Conservation (phyloP, 1,140 invertebrate species). For the Ephestia elutella region DNA sequence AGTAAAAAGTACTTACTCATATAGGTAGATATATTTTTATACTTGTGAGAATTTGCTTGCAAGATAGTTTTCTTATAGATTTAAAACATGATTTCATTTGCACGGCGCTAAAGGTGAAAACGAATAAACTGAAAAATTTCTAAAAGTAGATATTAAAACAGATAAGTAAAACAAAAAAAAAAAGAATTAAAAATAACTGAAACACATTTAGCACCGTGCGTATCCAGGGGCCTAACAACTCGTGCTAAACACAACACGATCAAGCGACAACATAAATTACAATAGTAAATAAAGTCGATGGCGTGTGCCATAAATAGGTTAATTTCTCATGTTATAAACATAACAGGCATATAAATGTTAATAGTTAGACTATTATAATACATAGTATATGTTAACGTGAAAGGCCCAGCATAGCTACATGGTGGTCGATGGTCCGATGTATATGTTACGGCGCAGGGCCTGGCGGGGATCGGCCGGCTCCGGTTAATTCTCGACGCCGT, state of each 20-base stretch:
- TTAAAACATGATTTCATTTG: neutral
- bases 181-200: neutral
- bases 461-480: constrained; percentile 46
- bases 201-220: constrained; percentile 50
- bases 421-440: constrained; percentile 69
- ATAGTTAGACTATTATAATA: constrained; percentile 74
- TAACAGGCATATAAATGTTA: constrained; percentile 74
- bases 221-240: constrained; percentile 59
- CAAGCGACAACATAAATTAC: constrained; percentile 69
- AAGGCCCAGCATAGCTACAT: constrained; percentile 72
- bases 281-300: constrained; percentile 73
- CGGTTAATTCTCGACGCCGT: constrained; percentile 71
- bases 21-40: too few relatives aligned
- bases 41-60: neutral
- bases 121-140: constrained; percentile 12
- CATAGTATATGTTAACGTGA: constrained; percentile 73
- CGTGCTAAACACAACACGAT: constrained; percentile 64
- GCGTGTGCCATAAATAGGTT: constrained; percentile 71
- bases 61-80: neutral
- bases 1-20: neutral
- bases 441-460: constrained; percentile 58
- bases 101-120: constrained; percentile 49
- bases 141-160: neutral
- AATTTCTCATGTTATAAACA: constrained; percentile 74
- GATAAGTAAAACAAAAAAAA: neutral